Evolutionary conservation across 2,797 vertebrate species (phyloP).

Genomic region (Schizopygopsis malacanthus): DNA sequence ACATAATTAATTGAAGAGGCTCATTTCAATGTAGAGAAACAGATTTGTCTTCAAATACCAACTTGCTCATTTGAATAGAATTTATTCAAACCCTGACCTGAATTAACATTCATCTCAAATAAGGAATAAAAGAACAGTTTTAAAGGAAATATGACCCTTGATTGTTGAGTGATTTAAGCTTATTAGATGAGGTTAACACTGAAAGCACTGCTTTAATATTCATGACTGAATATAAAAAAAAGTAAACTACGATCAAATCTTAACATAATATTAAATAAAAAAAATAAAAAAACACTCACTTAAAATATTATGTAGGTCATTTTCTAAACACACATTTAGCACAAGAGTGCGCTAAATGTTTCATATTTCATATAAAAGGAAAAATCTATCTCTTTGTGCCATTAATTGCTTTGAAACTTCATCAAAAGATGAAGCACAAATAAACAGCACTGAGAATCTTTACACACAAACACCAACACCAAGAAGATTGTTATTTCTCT

Average conservation of each 20-base stretch:
- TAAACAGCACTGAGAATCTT: background rate
- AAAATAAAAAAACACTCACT: too few relatives aligned
- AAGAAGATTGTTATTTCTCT: background rate
- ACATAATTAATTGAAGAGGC: conserved; percentile 6
- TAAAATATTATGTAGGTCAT: too few relatives aligned
- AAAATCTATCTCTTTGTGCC: background rate
- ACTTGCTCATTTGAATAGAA: background rate
- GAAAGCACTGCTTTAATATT: conserved; percentile 1
- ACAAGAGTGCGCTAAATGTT: background rate
- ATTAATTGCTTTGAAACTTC: conserved; percentile 22
- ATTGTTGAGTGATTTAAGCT: background rate
- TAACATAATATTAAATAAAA: too few relatives aligned
- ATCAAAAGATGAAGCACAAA: conserved; percentile 17
- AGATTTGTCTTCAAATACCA: background rate
- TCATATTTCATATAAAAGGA: background rate
- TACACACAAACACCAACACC: background rate
- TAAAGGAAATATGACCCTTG: background rate
- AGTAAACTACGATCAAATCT: too few relatives aligned
- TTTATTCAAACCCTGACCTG: background rate
- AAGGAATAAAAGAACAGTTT: background rate
- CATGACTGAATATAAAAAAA: background rate
- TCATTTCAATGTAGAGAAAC: background rate
- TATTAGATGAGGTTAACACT: background rate
- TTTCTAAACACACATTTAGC: background rate
- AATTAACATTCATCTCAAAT: background rate